These are phyloP conservation scores for Malaclemys terrapin DNA, from an alignment of 2,113 vertebrate genomes.

Conservation along the genomic window DNA sequence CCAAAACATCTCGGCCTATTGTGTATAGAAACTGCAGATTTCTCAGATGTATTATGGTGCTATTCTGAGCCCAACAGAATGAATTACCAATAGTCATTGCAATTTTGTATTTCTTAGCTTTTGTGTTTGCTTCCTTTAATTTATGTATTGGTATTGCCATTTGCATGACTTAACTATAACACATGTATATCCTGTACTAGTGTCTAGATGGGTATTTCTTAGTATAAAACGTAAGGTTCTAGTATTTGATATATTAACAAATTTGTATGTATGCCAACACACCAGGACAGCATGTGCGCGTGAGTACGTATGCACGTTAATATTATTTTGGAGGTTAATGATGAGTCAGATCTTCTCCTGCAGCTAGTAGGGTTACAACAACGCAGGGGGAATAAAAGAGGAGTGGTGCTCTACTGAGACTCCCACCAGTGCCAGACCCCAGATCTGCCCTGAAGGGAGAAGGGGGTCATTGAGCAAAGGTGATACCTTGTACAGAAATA, in stretches of 20 bases:
- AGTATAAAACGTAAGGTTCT: neutral
- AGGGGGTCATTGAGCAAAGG: neutral
- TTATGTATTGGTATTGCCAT: neutral
- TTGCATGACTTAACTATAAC: neutral
- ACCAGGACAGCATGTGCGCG: neutral
- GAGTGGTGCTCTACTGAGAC: neutral
- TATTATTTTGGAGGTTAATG: neutral
- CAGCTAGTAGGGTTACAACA: neutral
- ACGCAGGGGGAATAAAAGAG: neutral
- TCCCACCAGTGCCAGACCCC: neutral
- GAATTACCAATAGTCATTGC: neutral
- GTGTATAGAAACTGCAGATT: neutral
- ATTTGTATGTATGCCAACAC: neutral
- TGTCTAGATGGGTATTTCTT: neutral
- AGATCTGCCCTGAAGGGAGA: neutral
- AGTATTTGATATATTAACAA: neutral
- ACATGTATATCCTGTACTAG: neutral
- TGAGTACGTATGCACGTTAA: neutral
- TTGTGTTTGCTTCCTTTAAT: neutral
- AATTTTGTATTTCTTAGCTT: neutral
- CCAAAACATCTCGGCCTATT: constrained; percentile 33
- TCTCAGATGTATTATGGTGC: neutral
- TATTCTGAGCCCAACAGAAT: neutral
- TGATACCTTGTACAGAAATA: neutral
- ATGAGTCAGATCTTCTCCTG: neutral